Evolutionary conservation across 2,113 vertebrate species (phyloP), one percentile per base, ranked within the genome.

Genomic region (Sander vitreus): DNA sequence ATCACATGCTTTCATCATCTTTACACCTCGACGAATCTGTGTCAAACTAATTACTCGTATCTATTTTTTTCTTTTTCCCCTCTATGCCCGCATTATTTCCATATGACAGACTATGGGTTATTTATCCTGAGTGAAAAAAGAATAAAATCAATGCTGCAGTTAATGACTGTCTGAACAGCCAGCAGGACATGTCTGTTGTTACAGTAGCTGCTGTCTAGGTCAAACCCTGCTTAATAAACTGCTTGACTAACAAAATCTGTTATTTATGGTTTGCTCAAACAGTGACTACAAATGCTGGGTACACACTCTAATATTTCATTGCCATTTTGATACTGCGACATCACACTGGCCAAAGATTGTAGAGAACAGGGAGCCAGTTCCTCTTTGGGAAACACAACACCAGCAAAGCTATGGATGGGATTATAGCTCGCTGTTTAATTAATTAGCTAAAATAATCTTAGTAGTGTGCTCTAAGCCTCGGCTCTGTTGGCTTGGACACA

Each of bases 391-490:
- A 67, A 67, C 39, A 30, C 58, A 58, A 63, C 55, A 19, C 57
- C 4, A 23, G 71, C 18, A 1, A 51, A 78, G 60, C 83, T 47
- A 23, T 59, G 62, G 73, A 76, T 63, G 47, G 79, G 82, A 85
- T 87, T 84, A 81, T 62, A 70, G 67, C 71, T 79, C 16, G 3
- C 36, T 67, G 71, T 81, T 80, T 82, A 85, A 89, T 91, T 83
- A 80, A 81, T 91, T 87, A 85, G 74, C 83, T 60, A n/a, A 78
- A 85, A 83, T 85, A 87, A 85, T 78, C 80, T 85, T 62, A n/a
- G 57, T 68, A 18, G 76, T 60, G 62, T 18, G 54, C 54, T 63
- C 54, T 80, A 80, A 84, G 68, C 82, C 58, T 81, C 36, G 5
- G 67, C 73, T 85, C 60, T 72, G 51, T 70, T 63, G 57, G 64